A percentile compares a stretch with the other conserved stretches of the same genome.
phyloP scores from a whole-genome alignment of 2,113 vertebrate genomes.

The Takifugu bimaculatus region DNA sequence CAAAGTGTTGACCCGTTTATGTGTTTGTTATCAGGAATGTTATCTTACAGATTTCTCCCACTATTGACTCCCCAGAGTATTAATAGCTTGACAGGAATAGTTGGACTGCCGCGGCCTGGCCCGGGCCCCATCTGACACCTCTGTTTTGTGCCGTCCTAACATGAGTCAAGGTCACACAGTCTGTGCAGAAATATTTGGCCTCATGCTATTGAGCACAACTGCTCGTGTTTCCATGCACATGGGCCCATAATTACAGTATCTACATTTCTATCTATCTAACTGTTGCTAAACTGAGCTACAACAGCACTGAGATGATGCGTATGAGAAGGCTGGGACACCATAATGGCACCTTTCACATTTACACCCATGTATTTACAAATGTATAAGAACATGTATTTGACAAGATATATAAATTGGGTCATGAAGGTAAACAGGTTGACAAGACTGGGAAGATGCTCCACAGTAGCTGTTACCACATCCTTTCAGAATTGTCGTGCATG shows the following conservation, averaged over 20 bases:
- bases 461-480: constrained; percentile 15
- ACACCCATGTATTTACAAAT: neutral
- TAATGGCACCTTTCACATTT: too few relatives aligned
- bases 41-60: constrained; percentile 17
- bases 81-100: constrained; percentile 44
- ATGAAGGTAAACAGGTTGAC: neutral
- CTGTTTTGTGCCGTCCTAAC: constrained; percentile 18
- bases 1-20: constrained; percentile 13
- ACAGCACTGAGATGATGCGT: too few relatives aligned
- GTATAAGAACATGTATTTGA: neutral
- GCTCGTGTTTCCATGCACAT: neutral
- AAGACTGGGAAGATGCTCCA: constrained; percentile 11
- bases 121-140: constrained; percentile 34
- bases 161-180: constrained; percentile 15
- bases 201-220: constrained; percentile 8
- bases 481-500: constrained; percentile 5
- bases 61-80: constrained; percentile 22
- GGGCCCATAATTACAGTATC: neutral
- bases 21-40: constrained; percentile 32
- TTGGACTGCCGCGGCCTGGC: constrained; percentile 12
- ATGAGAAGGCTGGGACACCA: too few relatives aligned
- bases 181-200: constrained; percentile 9
- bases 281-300: too few relatives aligned
- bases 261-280: too few relatives aligned
- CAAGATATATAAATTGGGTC: neutral